phyloP scores from a whole-genome alignment of 35 echinoderm and acorn worm species.

The Heliocidaris tuberculata region DNA sequence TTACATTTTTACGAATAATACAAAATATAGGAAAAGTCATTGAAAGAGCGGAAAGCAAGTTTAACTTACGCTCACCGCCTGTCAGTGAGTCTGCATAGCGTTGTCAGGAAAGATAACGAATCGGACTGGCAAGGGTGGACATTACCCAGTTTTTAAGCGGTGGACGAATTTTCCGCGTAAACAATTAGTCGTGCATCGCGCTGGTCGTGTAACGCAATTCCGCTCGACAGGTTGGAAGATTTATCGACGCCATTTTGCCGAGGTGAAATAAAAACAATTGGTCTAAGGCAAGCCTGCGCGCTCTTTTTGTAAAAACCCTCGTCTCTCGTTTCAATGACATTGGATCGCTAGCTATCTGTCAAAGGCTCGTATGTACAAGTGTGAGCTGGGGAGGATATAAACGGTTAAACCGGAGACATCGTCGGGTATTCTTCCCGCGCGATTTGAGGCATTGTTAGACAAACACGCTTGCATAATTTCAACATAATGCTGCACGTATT shows the following conservation, averaged over 20 bases:
- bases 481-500: background rate
- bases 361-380: background rate
- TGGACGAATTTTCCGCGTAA: background rate
- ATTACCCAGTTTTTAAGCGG: conserved; percentile 8
- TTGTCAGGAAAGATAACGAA: background rate
- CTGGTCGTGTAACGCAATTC: background rate
- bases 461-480: background rate
- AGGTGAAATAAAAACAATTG: conserved; percentile 12
- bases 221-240: background rate
- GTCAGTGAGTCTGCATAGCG: background rate
- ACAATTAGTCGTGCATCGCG: conserved; percentile 1
- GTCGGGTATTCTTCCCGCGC: background rate
- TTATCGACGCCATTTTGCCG: background rate
- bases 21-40: background rate
- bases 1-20: background rate
- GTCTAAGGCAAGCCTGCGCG: conserved; percentile 6
- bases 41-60: background rate
- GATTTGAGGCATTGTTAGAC: background rate
- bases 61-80: background rate
- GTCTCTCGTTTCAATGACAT: background rate
- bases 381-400: background rate
- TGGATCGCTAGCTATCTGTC: background rate
- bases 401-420: background rate
- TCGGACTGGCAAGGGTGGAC: background rate
- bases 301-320: background rate